phyloP scores from a whole-genome alignment of 2,113 vertebrate species.

The Elephas maximus region DNA sequence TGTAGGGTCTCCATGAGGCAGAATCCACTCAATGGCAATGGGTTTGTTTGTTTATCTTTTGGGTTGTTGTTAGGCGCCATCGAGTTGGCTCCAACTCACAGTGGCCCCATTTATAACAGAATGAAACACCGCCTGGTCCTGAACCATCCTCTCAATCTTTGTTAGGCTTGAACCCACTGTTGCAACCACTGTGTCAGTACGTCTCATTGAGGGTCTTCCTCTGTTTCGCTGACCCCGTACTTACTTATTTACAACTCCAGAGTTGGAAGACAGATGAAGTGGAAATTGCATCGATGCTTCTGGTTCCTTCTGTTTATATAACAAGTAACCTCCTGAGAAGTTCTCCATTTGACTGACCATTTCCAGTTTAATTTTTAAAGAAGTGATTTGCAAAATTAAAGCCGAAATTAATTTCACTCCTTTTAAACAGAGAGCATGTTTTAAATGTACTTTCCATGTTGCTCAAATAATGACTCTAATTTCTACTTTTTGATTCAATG shows the following conservation, averaged over 20 bases:
- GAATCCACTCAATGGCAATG: too few species aligned
- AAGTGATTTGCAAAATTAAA: slow-evolving; percentile 8
- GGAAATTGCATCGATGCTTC: background rate
- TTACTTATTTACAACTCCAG: background rate
- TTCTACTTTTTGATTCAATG: slow-evolving; percentile 26
- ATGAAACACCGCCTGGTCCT: background rate
- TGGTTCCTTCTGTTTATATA: background rate
- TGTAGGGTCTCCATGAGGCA: too few species aligned
- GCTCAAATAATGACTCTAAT: background rate
- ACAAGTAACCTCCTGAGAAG: background rate
- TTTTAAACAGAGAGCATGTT: background rate
- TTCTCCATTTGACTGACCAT: background rate
- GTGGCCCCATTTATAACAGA: background rate
- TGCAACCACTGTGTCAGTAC: background rate
- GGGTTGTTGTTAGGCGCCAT: too few species aligned
- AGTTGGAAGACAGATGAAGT: background rate
- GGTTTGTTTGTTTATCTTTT: too few species aligned
- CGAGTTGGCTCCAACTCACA: too few species aligned
- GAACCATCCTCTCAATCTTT: too few species aligned
- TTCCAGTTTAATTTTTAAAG: slow-evolving; percentile 29
- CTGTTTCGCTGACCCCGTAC: background rate
- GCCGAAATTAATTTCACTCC: background rate
- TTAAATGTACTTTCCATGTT: background rate
- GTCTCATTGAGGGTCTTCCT: too few species aligned
- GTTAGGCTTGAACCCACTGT: background rate